Evolutionary conservation across 2,888 invertebrate genomes (phyloP), one percentile per base, ranked within the genome.

Genomic region (Podotricha telesiphe): DNA sequence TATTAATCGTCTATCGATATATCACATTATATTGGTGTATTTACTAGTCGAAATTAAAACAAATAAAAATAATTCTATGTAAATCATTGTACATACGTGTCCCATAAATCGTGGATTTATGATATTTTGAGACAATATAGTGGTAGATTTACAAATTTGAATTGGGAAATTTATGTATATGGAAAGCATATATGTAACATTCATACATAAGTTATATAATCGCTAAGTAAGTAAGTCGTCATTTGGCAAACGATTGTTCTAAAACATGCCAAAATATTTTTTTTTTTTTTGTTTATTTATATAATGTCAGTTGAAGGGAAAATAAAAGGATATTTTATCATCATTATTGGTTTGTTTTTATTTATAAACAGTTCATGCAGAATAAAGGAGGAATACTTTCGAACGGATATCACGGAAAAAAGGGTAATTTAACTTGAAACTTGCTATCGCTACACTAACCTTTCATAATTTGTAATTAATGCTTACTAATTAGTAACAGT

Each of bases 321-420:
- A 91, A 91, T 91, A 91, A 91, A 91, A 81, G 85, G 86, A 82
- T 88, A 86, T 91, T 86, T 87, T 88, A 85, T 87, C 86, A 86
- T 86, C 83, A 87, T 85, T 81, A 78, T 83, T 88, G 85, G 85
- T 90, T 88, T 89, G 85, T 86, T 90, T 91, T 90, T 86, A 85
- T 88, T 89, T 88, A 82, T 80, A 66, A 73, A 74, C 70, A 74
- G 72, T 75, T 70, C 63, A 65, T 64, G 65, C 68, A 73, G 73
- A 65, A 74, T 73, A 63, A 75, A 75, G 73, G 72, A 75, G 77
- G 77, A 74, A 71, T 74, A 74, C 72, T 75, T 69, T 73, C 72
- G 58, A 76, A 74, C 69, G 74, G 66, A 71, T 68, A 67, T 68
- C 76, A 67, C 65, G 73, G 78, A 76, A 69, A 70, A 74, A 68